Conservation (phyloP, 2,113 vertebrate genomes). For the Chaetodon trifascialis region DNA sequence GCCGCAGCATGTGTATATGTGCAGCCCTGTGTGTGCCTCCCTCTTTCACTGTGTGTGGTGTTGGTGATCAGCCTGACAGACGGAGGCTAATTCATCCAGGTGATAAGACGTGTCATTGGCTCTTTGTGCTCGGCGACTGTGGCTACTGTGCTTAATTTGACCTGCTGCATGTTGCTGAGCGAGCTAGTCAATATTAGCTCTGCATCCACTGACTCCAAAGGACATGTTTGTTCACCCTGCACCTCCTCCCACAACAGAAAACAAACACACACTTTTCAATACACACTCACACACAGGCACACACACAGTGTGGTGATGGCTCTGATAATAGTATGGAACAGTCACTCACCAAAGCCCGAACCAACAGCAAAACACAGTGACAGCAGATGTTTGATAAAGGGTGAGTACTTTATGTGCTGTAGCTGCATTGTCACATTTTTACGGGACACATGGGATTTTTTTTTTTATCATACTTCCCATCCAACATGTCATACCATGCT, state of each 20-base stretch:
- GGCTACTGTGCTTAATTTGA: conserved; percentile 77
- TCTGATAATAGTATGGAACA: conserved; percentile 52
- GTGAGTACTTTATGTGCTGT: not conserved
- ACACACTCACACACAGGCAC: conserved; percentile 29
- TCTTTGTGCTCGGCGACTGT: conserved; percentile 67
- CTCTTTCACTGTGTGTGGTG: conserved; percentile 13
- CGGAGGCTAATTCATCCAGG: conserved; percentile 76
- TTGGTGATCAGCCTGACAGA: conserved; percentile 72
- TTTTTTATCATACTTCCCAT: not conserved
- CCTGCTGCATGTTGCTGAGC: conserved; percentile 65
- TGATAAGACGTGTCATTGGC: conserved; percentile 80
- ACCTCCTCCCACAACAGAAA: conserved; percentile 28
- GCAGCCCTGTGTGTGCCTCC: not conserved
- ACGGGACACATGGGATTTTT: conserved; percentile 11
- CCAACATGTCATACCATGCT: not conserved
- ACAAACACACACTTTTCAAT: conserved; percentile 52
- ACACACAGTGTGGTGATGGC: conserved; percentile 30
- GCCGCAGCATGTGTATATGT: not conserved
- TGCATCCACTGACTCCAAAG: conserved; percentile 71
- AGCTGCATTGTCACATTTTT: conserved; percentile 19
- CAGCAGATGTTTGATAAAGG: conserved; percentile 61
- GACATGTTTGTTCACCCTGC: conserved; percentile 76
- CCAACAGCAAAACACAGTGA: conserved; percentile 27
- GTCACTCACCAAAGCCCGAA: conserved; percentile 48
- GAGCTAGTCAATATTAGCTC: conserved; percentile 84